Evolutionary conservation across 2,888 invertebrate genomes (phyloP).

Genomic region (Eupelmus urozonus): DNA sequence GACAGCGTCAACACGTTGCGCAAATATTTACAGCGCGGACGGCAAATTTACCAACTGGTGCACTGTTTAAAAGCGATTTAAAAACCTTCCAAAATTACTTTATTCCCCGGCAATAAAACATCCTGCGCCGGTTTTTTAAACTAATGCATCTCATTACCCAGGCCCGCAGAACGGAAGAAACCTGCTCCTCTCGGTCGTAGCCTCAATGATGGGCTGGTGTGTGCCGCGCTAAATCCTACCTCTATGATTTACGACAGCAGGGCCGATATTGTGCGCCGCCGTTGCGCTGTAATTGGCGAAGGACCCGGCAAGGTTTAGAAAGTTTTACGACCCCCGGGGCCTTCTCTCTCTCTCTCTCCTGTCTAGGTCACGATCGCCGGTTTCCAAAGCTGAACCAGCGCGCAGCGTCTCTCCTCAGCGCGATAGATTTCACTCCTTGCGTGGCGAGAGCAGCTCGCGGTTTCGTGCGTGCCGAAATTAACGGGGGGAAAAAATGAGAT

Average conservation of each 20-base stretch:
- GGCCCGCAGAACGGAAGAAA: too few species aligned
- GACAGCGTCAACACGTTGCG: slow-evolving; percentile 21
- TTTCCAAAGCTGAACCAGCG: not conserved
- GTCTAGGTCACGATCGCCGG: slow-evolving; percentile 23
- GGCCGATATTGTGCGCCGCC: not conserved
- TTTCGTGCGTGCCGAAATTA: too few species aligned
- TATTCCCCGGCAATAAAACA: too few species aligned
- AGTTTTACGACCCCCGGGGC: slow-evolving; percentile 43
- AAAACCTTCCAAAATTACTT: too few species aligned
- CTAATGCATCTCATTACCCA: too few species aligned
- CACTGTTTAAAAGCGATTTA: too few species aligned
- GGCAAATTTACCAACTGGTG: too few species aligned
- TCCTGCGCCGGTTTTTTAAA: too few species aligned
- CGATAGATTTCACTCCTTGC: slow-evolving; percentile 30
- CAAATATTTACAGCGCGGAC: slow-evolving; percentile 9
- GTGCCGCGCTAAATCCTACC: too few species aligned
- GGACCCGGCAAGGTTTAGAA: slow-evolving; percentile 49
- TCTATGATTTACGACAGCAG: not conserved
- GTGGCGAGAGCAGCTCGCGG: not conserved
- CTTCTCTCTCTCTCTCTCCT: not conserved
- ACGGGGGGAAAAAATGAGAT: too few species aligned
- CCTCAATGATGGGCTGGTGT: too few species aligned
- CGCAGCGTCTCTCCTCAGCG: not conserved
- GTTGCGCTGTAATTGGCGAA: slow-evolving; percentile 11
- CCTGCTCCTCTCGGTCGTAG: too few species aligned